Base-by-base conservation (phyloP, 2,888 invertebrate species). In the Meghimatium bilineatum region DNA sequence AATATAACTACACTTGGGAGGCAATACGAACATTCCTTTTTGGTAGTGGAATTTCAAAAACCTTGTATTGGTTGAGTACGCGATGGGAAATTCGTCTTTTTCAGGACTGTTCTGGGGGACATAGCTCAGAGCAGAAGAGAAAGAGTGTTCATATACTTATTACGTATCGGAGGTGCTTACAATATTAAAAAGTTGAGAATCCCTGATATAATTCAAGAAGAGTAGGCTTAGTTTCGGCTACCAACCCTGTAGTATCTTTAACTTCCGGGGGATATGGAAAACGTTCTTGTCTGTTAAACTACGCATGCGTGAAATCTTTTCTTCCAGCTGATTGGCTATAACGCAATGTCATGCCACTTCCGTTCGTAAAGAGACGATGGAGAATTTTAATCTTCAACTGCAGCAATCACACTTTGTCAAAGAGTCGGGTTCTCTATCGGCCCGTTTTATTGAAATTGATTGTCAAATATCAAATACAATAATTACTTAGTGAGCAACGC, bases 341-440 rank as follows among this genome's bases (percentile, higher is more conserved):
- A 36, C 60, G 76, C 60, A 26, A 5, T 76, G 56, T 56, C 76
- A 60, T 60, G 32, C 23, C 60, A 63, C 36, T 56, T 76, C 60
- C 60, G 32, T 8, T 76, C 36, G 34, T 14, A 36, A 76, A 56
- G 17, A 12, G 66, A 63, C 8, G 38, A 44, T 36, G 36, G 66
- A 20, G 17, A 66, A 66, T 66, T 78, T 78, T 78, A 78, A 78
- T 78, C 78, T 78, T 66, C 44, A 66, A 66, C 66, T 44, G n/a
- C 29, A 38, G 29, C 66, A 78, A 78, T 78, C 78, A 78, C 60
- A 78, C 78, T 78, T 78, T 78, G 78, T 78, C 78, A 78, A 26
- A 66, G 38, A 66, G 29, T 20, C 1, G 44, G n/a, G 66, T 3
- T 14, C 38, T 0, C 29, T 10, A 10, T 78, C 20, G 26, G 0